Evolutionary conservation across 2,113 vertebrate genomes (phyloP), one percentile per base, ranked within the genome.

Genomic region (Australoheros scitulus): DNA sequence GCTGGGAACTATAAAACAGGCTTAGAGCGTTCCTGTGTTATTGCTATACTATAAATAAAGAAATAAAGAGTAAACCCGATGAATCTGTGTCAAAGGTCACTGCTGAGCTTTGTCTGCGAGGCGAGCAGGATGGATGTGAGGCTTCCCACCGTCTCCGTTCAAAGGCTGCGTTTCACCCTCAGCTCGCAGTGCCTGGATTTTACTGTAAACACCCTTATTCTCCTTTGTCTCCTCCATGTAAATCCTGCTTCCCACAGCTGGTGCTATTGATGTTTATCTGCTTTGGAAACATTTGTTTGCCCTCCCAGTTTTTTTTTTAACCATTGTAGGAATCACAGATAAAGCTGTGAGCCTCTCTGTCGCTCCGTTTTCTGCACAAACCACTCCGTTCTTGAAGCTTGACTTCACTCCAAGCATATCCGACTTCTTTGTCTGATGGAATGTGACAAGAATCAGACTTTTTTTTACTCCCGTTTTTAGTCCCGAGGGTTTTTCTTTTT

Each of bases 381-480:
- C 36, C 78, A 5, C 79, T 80, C 38, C 29, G 74, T 79, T 86
- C 78, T 77, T 34, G 32, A 74, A 86, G 85, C 83, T 81, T 55
- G 87, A 91, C 89, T 91, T 90, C 83, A 75, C 85, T 75, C 84
- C 52, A n/a, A 79, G 61, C 81, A 36, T 29, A 76, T 91, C 84
- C 58, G 82, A 84, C 84, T 36, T 83, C 79, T 86, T 88, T 93
- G 90, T 88, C 64, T 88, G 88, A 93, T 90, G 88, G 88, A 92
- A 91, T 88, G 90, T 88, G 92, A 89, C 90, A 90, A 86, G 86
- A 91, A 82, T 91, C 86, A 77, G 86, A 81, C 64, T 20, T 65
- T 87, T 87, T 88, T 77, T 61, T 57, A 15, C 55, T 64, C 11
- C 52, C 43, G 2, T 74, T 85, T 75, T 78, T 6, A 60, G 56